Evolutionary conservation across 2,888 invertebrate genomes (phyloP), one percentile per base, ranked within the genome.

Genomic region (Chloroclysta siterata): DNA sequence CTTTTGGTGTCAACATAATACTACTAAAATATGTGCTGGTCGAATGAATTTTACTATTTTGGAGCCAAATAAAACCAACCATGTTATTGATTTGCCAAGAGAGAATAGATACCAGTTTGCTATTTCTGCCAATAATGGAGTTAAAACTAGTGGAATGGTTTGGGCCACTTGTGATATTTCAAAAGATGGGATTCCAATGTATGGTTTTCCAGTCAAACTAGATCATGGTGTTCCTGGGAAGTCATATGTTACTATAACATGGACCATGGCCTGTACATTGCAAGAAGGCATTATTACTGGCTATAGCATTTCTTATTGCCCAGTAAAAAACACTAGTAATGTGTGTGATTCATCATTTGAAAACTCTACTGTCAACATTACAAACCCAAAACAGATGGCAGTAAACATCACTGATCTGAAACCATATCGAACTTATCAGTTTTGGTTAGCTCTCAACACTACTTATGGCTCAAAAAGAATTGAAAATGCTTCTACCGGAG

Each of bases 201-300:
- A 94, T 95, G 70, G 93, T 90, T 89, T 89, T 68, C 89, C 89
- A 59, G 84, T 89, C 1, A 81, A 81, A 69, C 77, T 92, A 36
- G 74, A 79, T 46, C 84, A 85, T 81, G 89, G 87, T 75, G 79
- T 72, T 29, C 84, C 89, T 50, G 88, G 89, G 13, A 90, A 89
- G 64, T 78, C 90, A 62, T 85, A 73, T 82, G 89, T 90, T 0
- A 85, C 77, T 65, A 92, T 97, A 13, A 94, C 94, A 48, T 97
- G 97, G 97, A 95, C 94, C 64, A 93, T 97, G 70, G 96, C 96
- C 65, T 97, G 97, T 81, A 94, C 95, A 0, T 95, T 97, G 75
- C 94, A 95, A 68, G 94, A 95, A 55, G 95, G 95, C 3, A 94
- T 95, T 58, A 94, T 97, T 17, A 94, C 93, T 66, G 97, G 97